Evolutionary conservation across 1,140 invertebrate genomes (phyloP).

Genomic region (Arion vulgaris): DNA sequence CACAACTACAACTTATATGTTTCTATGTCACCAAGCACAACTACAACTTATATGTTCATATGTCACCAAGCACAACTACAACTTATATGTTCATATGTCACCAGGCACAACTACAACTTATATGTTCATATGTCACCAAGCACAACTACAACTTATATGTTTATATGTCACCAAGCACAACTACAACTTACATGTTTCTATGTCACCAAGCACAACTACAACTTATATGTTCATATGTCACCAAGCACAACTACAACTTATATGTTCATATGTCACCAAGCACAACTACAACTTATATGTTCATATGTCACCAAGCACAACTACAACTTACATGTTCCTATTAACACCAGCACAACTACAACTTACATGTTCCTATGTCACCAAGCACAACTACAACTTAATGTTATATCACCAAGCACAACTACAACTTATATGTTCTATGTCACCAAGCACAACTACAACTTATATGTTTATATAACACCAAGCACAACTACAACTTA

Average conservation of each 20-base stretch:
- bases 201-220: neutral
- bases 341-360: too few species aligned
- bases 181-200: neutral
- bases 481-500: conserved; percentile 40
- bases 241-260: too few species aligned
- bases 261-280: too few species aligned
- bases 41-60: neutral
- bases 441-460: conserved; percentile 57
- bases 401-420: conserved; percentile 60
- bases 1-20: too few species aligned
- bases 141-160: too few species aligned
- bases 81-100: conserved; percentile 60
- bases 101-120: too few species aligned
- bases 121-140: too few species aligned
- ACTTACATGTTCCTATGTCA: neutral
- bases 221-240: conserved; percentile 60
- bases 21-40: too few species aligned
- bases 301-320: too few species aligned
- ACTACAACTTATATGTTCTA: conserved; percentile 62
- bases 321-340: too few species aligned
- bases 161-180: too few species aligned
- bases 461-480: neutral
- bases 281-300: too few species aligned
- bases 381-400: conserved; percentile 42
- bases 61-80: neutral